Evolutionary conservation across 2,113 vertebrate species (phyloP).

Genomic region (rat (Rattus norvegicus)): GRCr8 NC_086039.1:120720501-120721000

Average conservation of each 20-base stretch:
- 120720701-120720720: conserved; percentile 17
- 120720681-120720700: neutral
- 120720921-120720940: neutral
- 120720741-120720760: conserved; percentile 37
- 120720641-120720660: conserved; percentile 49
- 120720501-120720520: neutral
- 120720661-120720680: neutral
- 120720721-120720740: conserved; percentile 13
- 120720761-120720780: conserved; percentile 37
- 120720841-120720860: conserved; percentile 49
- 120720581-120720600: neutral
- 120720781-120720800: conserved; percentile 14
- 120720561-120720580: conserved; percentile 22
- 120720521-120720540: conserved; percentile 23
- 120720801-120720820: conserved; percentile 8
- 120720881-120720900: neutral
- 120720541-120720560: neutral
- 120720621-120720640: conserved; percentile 13
- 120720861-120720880: neutral
- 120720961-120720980: conserved; percentile 8
- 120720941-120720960: neutral
- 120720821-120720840: conserved; percentile 32
- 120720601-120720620: neutral
- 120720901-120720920: neutral
- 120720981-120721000: conserved; percentile 21